These are phyloP conservation scores for Gulo gulo DNA, from an alignment of 2,113 vertebrate genomes.

Conservation along the genomic window DNA sequence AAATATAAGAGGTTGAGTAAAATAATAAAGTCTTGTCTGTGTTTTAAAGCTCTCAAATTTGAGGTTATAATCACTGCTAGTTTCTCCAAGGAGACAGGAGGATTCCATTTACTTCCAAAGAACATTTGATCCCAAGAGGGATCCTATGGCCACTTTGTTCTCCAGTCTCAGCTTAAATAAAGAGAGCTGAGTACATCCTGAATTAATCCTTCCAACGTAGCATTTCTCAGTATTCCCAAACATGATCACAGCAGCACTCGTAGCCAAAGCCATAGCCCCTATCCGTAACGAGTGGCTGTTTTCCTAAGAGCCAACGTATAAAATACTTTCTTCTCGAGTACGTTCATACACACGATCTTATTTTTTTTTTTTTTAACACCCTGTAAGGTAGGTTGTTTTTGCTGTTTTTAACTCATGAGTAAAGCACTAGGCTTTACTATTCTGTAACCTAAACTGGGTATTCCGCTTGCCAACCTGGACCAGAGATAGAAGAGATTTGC, in stretches of 20 bases:
- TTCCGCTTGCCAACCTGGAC: neutral
- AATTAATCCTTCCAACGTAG: conserved; percentile 1
- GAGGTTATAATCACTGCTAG: neutral
- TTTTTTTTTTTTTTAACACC: neutral
- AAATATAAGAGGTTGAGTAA: neutral
- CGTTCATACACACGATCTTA: neutral
- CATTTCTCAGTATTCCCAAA: neutral
- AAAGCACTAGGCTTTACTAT: neutral
- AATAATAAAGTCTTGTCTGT: neutral
- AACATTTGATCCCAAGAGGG: neutral
- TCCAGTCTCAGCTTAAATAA: neutral
- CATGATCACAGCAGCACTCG: neutral
- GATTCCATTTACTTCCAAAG: conserved; percentile 43
- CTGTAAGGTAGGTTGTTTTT: neutral
- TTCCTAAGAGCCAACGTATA: neutral
- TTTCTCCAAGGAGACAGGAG: conserved; percentile 20
- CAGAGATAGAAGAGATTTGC: neutral
- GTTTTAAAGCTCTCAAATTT: neutral
- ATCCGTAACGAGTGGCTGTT: neutral
- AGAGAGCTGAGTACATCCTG: neutral
- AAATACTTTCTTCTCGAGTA: neutral
- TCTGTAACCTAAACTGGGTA: neutral
- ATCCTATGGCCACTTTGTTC: neutral
- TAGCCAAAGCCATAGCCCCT: neutral
- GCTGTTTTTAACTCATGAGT: neutral